Evolutionary conservation across 1,140 invertebrate species (phyloP).

Genomic region (Pogonomyrmex californicus): DNA sequence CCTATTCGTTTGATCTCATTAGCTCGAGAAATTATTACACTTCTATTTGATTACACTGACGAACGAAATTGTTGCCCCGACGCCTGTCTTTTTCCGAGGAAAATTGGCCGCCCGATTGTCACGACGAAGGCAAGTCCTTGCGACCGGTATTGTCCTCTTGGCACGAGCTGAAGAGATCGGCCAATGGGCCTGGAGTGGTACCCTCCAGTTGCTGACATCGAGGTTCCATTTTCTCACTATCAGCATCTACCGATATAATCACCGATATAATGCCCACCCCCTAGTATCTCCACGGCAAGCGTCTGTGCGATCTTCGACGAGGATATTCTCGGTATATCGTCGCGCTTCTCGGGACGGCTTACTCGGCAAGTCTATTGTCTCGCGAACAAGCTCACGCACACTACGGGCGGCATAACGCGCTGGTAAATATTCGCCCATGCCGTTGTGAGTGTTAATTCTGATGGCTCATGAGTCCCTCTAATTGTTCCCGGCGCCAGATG

Average conservation of each 20-base stretch:
- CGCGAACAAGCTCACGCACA: constrained; percentile 47
- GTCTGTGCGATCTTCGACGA: constrained; percentile 68
- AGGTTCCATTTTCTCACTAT: constrained; percentile 81
- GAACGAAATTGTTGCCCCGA: neutral
- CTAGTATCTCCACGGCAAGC: constrained; percentile 41
- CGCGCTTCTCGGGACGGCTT: constrained; percentile 73
- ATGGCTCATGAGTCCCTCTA: constrained; percentile 37
- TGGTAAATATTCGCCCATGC: constrained; percentile 65
- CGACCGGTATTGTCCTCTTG: constrained; percentile 67
- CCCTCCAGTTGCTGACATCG: constrained; percentile 77
- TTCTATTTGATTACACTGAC: neutral
- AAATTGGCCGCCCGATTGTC: constrained; percentile 64
- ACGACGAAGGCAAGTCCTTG: constrained; percentile 24
- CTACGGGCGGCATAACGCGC: constrained; percentile 24
- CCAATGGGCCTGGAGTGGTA: constrained; percentile 56
- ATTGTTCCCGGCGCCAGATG: constrained; percentile 32
- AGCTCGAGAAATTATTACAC: neutral
- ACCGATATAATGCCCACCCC: constrained; percentile 75
- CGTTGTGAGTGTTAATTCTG: constrained; percentile 51
- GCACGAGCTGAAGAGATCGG: constrained; percentile 70
- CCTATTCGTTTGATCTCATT: neutral
- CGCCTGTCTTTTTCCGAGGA: neutral
- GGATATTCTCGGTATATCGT: constrained; percentile 63
- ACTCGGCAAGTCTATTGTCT: constrained; percentile 81
- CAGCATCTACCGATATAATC: constrained; percentile 83